Base-by-base conservation (phyloP, 2,797 vertebrate genomes). In the Chaetodon trifasciatus region DNA sequence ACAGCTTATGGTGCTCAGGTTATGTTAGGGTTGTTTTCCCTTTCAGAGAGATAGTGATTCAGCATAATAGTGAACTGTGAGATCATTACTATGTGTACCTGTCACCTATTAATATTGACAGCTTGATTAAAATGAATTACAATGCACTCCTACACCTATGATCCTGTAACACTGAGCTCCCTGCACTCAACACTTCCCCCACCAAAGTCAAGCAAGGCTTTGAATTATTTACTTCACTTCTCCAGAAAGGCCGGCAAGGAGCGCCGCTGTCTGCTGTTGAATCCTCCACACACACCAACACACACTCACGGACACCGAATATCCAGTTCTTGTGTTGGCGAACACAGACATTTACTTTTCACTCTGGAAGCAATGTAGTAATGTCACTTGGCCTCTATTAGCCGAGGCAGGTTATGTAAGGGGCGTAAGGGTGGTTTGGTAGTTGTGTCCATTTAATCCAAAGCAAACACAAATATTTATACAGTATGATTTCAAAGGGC, bases 211-310 rank as follows among this genome's bases (percentile, higher is more conserved):
- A 84, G 81, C 53, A 73, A 66, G 57, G 76, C 42, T 63, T 83
- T 93, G 63, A 88, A 91, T 93, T 80, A 90, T 91, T 89, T 70
- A 89, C 74, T 82, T 71, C 6, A 37, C 21, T 72, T 81, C 52
- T 90, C 76, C 66, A 61, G 76, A 82, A 83, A 80, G 70, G 21
- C 40, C 63, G 44, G 46, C 21, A 70, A 73, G 28, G 67, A 67
- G 62, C 17, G 32, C 57, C 1, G 12, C 16, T 66, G 74, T 81
- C 76, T 88, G 76, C 58, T 69, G 32, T 11, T 77, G 74, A 82
- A 86, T 76, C 56, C 67, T 53, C 11, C 63, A 72, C 68, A 72
- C 35, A 79, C 50, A 74, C 64, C 40, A 55, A 19, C 50, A 72
- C 46, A 73, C 46, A 65, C 46, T 58, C 42, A 72, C 7, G 55